phyloP scores from a whole-genome alignment of 2,113 vertebrate species.

The Rutilus rutilus region DNA sequence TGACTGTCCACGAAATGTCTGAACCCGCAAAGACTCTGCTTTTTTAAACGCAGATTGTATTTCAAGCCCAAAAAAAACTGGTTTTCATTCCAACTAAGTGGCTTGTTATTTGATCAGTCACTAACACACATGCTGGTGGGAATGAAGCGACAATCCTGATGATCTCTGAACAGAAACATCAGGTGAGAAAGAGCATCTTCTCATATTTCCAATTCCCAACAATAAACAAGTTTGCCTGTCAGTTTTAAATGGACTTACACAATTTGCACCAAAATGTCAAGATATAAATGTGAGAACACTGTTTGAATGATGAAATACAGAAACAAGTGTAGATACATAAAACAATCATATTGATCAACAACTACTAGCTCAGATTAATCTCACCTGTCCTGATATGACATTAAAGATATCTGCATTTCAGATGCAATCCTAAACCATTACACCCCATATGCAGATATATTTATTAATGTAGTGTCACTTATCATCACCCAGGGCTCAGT shows the following conservation, averaged over 20 bases:
- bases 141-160: background rate
- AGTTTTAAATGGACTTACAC: background rate
- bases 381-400: too few relatives aligned
- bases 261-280: background rate
- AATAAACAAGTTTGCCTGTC: background rate
- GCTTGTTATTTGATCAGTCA: conserved; percentile 26
- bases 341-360: too few relatives aligned
- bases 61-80: background rate
- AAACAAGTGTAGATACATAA: too few relatives aligned
- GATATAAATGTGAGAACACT: background rate
- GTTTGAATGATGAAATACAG: too few relatives aligned
- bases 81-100: background rate
- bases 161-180: background rate
- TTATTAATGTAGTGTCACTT: too few relatives aligned
- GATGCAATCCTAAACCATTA: too few relatives aligned
- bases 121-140: background rate
- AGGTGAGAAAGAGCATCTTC: background rate
- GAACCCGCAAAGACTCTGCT: background rate
- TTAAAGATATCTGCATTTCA: too few relatives aligned
- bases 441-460: too few relatives aligned
- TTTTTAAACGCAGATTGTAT: background rate
- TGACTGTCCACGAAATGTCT: background rate
- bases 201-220: background rate
- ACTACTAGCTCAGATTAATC: too few relatives aligned
- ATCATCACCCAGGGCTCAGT: too few relatives aligned